These are phyloP conservation scores for Miniopterus natalensis DNA, from an alignment of 2,113 vertebrate genomes.

Conservation along the genomic window DNA sequence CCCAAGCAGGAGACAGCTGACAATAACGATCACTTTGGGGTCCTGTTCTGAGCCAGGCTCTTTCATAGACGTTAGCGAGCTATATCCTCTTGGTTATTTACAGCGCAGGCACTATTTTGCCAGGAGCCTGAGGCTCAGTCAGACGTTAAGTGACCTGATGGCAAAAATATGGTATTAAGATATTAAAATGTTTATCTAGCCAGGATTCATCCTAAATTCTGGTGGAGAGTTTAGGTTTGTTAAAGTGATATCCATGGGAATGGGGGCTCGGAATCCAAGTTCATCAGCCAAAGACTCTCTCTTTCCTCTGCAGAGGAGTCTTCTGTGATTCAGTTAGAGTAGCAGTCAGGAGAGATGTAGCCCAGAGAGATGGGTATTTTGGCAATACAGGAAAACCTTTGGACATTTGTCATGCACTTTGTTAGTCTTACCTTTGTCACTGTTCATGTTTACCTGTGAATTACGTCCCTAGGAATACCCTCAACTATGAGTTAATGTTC, in stretches of 20 bases:
- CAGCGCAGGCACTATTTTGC: neutral
- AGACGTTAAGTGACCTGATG: neutral
- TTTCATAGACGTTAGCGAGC: neutral
- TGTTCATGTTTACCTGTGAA: neutral
- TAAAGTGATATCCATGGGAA: neutral
- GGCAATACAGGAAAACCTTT: constrained; percentile 16
- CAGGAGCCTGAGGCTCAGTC: constrained; percentile 10
- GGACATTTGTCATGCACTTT: neutral
- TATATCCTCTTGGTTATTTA: neutral
- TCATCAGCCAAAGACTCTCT: neutral
- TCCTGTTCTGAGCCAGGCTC: neutral
- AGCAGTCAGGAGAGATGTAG: neutral
- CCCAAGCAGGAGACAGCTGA: neutral
- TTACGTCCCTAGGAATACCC: neutral
- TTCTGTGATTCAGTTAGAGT: neutral
- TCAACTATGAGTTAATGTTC: neutral
- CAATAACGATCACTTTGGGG: neutral
- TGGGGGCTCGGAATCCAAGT: neutral
- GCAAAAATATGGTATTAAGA: neutral
- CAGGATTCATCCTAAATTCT: neutral
- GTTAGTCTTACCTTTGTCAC: neutral
- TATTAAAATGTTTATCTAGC: neutral
- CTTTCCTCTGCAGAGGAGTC: neutral
- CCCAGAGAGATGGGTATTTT: neutral
- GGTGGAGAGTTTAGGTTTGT: neutral